A percentile compares a stretch with the other conserved stretches of the same genome.
phyloP scores from a whole-genome alignment of 1,140 invertebrate species.

The Aphelenchoides besseyi region DNA sequence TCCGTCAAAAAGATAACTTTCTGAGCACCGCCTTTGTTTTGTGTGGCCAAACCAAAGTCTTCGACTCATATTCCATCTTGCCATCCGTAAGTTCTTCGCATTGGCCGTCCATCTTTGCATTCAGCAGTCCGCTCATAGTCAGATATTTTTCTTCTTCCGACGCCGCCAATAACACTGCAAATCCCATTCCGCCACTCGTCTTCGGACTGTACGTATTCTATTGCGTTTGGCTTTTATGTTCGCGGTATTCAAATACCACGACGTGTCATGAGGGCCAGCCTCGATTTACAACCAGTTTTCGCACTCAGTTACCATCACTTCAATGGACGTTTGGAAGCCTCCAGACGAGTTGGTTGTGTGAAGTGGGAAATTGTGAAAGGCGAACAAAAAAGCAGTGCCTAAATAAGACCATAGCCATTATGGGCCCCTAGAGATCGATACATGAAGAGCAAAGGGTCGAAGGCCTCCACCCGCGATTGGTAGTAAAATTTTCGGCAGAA shows the following conservation, averaged over 20 bases:
- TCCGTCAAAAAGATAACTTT: neutral
- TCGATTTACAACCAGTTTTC: neutral
- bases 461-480: neutral
- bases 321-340: neutral
- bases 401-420: neutral
- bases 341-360: neutral
- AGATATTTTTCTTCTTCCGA: slow-evolving; percentile 6
- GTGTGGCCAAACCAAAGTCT: neutral
- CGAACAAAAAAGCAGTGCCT: neutral
- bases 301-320: slow-evolving; percentile 5
- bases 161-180: neutral
- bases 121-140: slow-evolving; percentile 2
- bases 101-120: neutral
- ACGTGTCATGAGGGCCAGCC: neutral
- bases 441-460: neutral
- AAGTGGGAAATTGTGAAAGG: neutral
- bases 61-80: slow-evolving; percentile 1
- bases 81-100: neutral
- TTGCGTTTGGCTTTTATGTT: slow-evolving; percentile 1
- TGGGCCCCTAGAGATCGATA: slow-evolving; percentile 2
- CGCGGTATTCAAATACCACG: slow-evolving; percentile 5
- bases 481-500: neutral
- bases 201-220: neutral
- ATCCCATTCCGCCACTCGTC: neutral
- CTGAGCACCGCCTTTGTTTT: neutral